phyloP scores from a whole-genome alignment of 2,113 vertebrate genomes.

The Azemiops feae region DNA sequence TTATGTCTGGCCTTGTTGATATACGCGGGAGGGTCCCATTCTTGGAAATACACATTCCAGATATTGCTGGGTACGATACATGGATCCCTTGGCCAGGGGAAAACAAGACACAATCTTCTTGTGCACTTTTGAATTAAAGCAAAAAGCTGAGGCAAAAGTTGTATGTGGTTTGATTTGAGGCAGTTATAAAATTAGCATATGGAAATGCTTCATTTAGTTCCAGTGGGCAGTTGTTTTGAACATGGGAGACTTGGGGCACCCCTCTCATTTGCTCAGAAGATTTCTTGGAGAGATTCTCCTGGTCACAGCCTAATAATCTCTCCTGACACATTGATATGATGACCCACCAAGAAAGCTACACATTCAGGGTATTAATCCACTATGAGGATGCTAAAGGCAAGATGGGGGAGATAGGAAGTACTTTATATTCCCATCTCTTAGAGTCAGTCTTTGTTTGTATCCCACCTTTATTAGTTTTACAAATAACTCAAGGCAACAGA shows the following conservation, averaged over 20 bases:
- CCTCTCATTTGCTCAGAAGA: background rate
- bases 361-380: background rate
- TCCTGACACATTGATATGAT: background rate
- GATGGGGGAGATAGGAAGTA: background rate
- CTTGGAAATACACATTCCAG: too few relatives aligned
- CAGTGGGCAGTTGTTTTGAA: background rate
- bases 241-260: background rate
- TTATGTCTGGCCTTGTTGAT: background rate
- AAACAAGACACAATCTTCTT: background rate
- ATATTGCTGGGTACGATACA: too few relatives aligned
- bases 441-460: background rate
- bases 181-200: background rate
- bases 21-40: too few relatives aligned
- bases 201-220: background rate
- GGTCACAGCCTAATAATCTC: background rate
- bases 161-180: background rate
- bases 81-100: too few relatives aligned
- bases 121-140: background rate
- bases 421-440: background rate
- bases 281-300: background rate
- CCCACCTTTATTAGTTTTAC: background rate
- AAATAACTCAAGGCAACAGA: background rate
- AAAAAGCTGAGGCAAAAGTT: background rate
- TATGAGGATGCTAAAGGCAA: background rate
- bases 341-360: background rate